Evolutionary conservation across 2,888 invertebrate species (phyloP).

Genomic region (Latrodectus hesperus): DNA sequence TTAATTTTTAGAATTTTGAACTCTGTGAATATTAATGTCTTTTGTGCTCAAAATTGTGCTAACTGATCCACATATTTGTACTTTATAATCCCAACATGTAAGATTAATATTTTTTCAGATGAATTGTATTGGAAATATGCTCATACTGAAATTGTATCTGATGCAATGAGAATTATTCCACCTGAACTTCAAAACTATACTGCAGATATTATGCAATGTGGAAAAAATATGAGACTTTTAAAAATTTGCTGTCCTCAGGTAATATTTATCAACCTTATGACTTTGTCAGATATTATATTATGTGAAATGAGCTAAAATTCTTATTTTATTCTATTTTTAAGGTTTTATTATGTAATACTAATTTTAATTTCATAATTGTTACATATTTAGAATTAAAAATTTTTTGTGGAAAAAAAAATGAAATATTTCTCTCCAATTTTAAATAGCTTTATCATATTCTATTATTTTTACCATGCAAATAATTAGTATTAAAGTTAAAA

Average conservation of each 20-base stretch:
- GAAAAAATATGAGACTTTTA: slow-evolving; percentile 54
- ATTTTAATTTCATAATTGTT: no score
- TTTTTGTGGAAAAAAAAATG: no score
- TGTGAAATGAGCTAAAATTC: neutral
- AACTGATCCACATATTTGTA: no score
- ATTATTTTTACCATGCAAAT: no score
- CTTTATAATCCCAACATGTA: no score
- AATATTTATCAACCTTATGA: neutral
- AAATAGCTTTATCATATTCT: no score
- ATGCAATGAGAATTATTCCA: slow-evolving; percentile 24
- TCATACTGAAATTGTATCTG: slow-evolving; percentile 45
- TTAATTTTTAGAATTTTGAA: no score
- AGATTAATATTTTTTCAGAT: slow-evolving; percentile 29
- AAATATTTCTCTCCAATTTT: no score
- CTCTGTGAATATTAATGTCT: no score
- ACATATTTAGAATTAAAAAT: no score
- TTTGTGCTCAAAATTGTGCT: no score
- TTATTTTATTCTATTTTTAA: neutral
- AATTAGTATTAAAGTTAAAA: no score
- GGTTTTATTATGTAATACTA: neutral
- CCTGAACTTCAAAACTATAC: slow-evolving; percentile 33
- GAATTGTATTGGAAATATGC: slow-evolving; percentile 55
- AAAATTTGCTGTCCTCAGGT: slow-evolving; percentile 47
- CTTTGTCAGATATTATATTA: neutral
- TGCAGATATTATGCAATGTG: slow-evolving; percentile 51